Evolutionary conservation across 1,140 invertebrate genomes (phyloP), one percentile per base, ranked within the genome.

Genomic region (Ostrea edulis): DNA sequence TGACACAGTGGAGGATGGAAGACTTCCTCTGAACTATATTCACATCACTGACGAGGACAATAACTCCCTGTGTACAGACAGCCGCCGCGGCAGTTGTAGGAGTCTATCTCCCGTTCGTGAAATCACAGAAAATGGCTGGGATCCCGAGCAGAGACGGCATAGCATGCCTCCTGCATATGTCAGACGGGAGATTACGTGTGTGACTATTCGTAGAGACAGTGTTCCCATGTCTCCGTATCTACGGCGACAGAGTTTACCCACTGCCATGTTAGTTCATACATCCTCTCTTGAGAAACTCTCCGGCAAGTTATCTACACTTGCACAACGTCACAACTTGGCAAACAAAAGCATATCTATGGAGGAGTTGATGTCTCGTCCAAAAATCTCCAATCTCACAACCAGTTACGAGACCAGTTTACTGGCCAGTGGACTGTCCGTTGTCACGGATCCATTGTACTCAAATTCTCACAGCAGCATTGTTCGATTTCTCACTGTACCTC

Each of bases 341-440:
- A 86, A 71, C 55, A 88, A 71, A 88, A 90, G 90, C 84, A 87
- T 92, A 29, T 93, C 92, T 8, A 90, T 93, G 85, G 92, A 93
- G 22, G 88, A 90, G 29, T 82, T 93, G 35, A 51, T 90, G 29
- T 35, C 90, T 51, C 85, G 91, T 14, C 92, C 92, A 51, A 93
- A 93, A 87, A 91, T 93, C 55, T 91, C 90, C 52, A 92, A 89
- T 82, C 88, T 93, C 44, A 91, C 90, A 82, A 89, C 90, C 29
- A 91, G 86, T 88, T 89, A 91, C 65, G 91, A 92, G 51, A 87
- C 89, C 1, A 91, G 86, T 65, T 68, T 89, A 68, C 81, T 90
- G 8, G 88, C 89, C 29, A 88, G 89, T 82, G 85, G 87, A 25
- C 53, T 89, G 20, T 86, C 71, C 29, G 82, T 87, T 22, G 53